A percentile compares a stretch with the other conserved stretches of the same genome.
Evolutionary conservation across 2,888 invertebrate species (phyloP).

Genomic region (Lacanobia wlatinum): DNA sequence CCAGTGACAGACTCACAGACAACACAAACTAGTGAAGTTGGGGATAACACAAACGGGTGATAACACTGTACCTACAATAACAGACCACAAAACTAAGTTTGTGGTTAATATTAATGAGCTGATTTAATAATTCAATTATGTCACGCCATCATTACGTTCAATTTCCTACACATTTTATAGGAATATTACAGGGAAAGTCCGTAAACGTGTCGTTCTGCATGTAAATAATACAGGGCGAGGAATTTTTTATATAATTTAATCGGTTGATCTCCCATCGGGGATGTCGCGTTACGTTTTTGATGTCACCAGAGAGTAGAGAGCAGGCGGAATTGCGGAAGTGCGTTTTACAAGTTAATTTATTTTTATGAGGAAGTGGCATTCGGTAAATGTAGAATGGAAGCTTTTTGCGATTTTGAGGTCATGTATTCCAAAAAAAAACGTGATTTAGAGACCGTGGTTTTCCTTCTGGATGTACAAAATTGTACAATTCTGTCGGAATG

Average conservation of each 20-base stretch:
- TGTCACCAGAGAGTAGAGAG: slow-evolving; percentile 15
- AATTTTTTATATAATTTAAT: neutral
- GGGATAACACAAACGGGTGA: slow-evolving; percentile 23
- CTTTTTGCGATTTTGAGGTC: slow-evolving; percentile 24
- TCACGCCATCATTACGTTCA: slow-evolving; percentile 3
- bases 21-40: slow-evolving; percentile 20
- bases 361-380: slow-evolving; percentile 51
- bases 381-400: slow-evolving; percentile 21
- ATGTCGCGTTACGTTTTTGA: slow-evolving; percentile 27
- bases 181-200: slow-evolving; percentile 15
- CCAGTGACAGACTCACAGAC: slow-evolving; percentile 1
- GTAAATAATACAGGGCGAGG: neutral
- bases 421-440: slow-evolving; percentile 27
- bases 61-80: slow-evolving; percentile 11
- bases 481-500: neutral
- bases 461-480: neutral
- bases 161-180: slow-evolving; percentile 6
- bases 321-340: slow-evolving; percentile 48
- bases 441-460: slow-evolving; percentile 18
- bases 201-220: neutral
- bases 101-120: slow-evolving; percentile 35
- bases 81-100: slow-evolving; percentile 26
- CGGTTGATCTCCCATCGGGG: slow-evolving; percentile 25
- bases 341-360: slow-evolving; percentile 38
- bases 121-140: slow-evolving; percentile 29